Base-by-base conservation (phyloP, 2,113 vertebrate species). In the Neolamprologus longior region DNA sequence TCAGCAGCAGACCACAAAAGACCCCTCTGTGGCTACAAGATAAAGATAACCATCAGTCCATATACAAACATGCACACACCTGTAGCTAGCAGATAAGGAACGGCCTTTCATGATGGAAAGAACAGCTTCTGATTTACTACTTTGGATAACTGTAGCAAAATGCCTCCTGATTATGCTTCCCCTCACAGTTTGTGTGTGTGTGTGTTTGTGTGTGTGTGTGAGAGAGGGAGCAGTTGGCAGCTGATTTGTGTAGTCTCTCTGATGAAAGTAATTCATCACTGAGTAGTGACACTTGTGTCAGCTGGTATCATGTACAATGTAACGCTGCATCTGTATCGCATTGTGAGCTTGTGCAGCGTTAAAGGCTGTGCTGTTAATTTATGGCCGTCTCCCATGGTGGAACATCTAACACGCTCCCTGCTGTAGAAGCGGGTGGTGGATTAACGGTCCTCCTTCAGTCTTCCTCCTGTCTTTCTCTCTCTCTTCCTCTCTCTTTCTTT, bases 51-150 rank as follows among this genome's bases (percentile, higher is more conserved):
- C 90, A 93, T 92, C 91, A 80, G 55, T 83, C 52, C 85, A 85
- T 76, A 73, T 42, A 85, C 86, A 90, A 89, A 84, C 58, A 83
- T 42, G 79, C 87, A 88, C 85, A 91, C 95, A 95, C 95, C 95
- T 95, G 95, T 94, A 89, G 92, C 94, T 88, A 2, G 19, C 82
- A 93, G 95, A 96, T 96, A 93, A 95, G 90, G 81, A 12, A 17
- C 15, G 83, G 89, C 87, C 92, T 93, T 93, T 93, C 92, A 93
- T 81, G 86, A 91, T 58, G 80, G 86, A 92, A 94, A 95, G 95
- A 95, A 95, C 94, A 93, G 94, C 91, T 94, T 94, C 92, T 95
- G 95, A 96, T 96, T 96, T 96, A 96, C 88, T 93, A 93, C 95
- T 94, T 92, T 87, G 90, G 92, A 93, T 94, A 95, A 96, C 93